These are phyloP conservation scores for Halictus ligatus DNA, from an alignment of 2,888 invertebrate species.

Conservation along the genomic window DNA sequence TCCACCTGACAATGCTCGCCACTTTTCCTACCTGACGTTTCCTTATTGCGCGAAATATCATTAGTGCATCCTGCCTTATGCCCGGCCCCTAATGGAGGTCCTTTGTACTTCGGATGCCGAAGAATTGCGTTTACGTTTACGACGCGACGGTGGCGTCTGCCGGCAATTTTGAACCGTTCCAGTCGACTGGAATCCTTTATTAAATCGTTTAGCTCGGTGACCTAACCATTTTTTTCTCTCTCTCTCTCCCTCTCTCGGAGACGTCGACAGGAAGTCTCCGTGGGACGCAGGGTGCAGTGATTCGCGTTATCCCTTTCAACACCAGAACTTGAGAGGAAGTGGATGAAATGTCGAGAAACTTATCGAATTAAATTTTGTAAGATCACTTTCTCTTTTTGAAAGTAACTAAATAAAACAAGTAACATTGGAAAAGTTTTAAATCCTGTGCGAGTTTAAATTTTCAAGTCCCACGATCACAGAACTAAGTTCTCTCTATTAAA, in stretches of 20 bases:
- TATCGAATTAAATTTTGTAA: too few species aligned
- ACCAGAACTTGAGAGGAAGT: background rate
- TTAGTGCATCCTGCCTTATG: constrained; percentile 27
- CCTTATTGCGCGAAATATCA: constrained; percentile 50
- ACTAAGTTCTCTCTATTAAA: too few species aligned
- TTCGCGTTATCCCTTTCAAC: background rate
- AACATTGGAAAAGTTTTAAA: too few species aligned
- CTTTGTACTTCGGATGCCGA: constrained; percentile 24
- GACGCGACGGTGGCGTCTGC: background rate
- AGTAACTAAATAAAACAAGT: too few species aligned
- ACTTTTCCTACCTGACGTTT: constrained; percentile 19
- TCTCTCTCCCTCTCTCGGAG: background rate
- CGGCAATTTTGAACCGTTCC: constrained; percentile 1
- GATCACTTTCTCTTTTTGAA: too few species aligned
- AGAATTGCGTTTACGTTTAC: constrained; percentile 39
- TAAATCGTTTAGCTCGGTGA: background rate
- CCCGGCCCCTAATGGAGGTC: constrained; percentile 28
- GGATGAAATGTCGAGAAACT: too few species aligned
- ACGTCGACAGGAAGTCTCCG: background rate
- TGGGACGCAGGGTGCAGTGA: background rate
- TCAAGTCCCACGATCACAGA: too few species aligned
- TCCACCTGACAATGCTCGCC: constrained; percentile 45
- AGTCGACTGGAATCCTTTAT: background rate
- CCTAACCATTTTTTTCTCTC: too few species aligned
- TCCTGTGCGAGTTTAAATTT: too few species aligned